Percentiles rank a stretch among this genome's conserved stretches.
These are phyloP conservation scores for Neoniphon sammara DNA, from an alignment of 2,797 vertebrate species.

Conservation along the genomic window DNA sequence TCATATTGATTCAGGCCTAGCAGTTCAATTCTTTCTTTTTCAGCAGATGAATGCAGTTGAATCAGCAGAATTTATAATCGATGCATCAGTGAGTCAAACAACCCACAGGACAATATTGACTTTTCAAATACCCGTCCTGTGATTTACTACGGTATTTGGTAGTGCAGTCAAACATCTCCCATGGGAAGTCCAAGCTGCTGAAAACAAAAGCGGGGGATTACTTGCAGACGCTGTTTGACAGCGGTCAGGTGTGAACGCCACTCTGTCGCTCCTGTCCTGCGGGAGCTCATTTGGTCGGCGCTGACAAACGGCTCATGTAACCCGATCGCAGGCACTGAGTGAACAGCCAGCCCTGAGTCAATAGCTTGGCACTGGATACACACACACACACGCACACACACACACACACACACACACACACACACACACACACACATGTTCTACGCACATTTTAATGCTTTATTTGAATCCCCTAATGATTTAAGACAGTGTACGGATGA, in stretches of 20 bases:
- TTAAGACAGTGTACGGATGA: background rate
- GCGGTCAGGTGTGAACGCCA: constrained; percentile 53
- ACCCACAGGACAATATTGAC: background rate
- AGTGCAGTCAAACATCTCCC: constrained; percentile 11
- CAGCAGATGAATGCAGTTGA: no score
- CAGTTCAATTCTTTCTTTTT: no score
- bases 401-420: constrained; percentile 10
- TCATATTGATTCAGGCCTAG: no score
- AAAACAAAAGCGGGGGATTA: constrained; percentile 57
- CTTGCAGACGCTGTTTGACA: constrained; percentile 52
- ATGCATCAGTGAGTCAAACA: no score
- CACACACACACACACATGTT: background rate
- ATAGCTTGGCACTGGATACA: constrained; percentile 20
- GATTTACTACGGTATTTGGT: constrained; percentile 45
- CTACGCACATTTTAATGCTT: constrained; percentile 20
- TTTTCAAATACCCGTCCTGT: constrained; percentile 34
- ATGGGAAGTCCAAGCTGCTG: constrained; percentile 8
- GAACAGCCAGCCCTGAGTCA: constrained; percentile 42
- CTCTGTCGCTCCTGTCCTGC: constrained; percentile 52
- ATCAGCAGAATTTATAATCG: no score
- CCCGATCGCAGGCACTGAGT: constrained; percentile 47
- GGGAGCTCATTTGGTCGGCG: constrained; percentile 49
- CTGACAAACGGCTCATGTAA: constrained; percentile 69
- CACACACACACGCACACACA: background rate
- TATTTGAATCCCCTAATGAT: constrained; percentile 7